Evolutionary conservation across 2,888 invertebrate species (phyloP).

Genomic region (Aleiodes alternator): DNA sequence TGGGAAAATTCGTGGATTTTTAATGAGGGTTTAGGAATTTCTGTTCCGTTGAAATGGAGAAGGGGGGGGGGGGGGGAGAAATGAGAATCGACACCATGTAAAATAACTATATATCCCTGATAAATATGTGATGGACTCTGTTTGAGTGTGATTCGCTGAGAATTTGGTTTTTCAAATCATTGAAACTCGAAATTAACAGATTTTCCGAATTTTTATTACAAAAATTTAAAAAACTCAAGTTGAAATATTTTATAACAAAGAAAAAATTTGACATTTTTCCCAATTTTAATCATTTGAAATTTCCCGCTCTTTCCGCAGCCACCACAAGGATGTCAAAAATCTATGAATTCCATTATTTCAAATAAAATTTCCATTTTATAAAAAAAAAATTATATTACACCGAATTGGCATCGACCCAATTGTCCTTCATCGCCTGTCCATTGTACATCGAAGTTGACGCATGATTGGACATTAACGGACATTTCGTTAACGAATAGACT

Average conservation of each 20-base stretch:
- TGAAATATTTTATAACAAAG: too few relatives aligned
- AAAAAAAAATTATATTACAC: too few relatives aligned
- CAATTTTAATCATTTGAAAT: too few relatives aligned
- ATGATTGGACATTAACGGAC: slow-evolving; percentile 31
- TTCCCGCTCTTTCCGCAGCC: too few relatives aligned
- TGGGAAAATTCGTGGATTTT: slow-evolving; percentile 36
- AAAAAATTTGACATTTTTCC: too few relatives aligned
- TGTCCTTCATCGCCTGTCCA: slow-evolving; percentile 19
- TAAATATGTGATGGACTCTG: slow-evolving; percentile 35
- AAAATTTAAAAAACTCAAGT: too few relatives aligned
- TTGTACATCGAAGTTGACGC: slow-evolving; percentile 7
- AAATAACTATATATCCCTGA: neutral
- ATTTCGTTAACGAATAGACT: slow-evolving; percentile 30
- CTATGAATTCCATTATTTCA: too few relatives aligned
- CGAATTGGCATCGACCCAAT: slow-evolving; percentile 14
- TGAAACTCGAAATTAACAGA: too few relatives aligned
- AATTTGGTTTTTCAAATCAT: too few relatives aligned
- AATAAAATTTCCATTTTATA: too few relatives aligned
- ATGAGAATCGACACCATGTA: slow-evolving; percentile 49
- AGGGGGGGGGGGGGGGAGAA: neutral
- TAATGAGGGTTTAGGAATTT: slow-evolving; percentile 24
- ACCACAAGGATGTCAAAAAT: too few relatives aligned
- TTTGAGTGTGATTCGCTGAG: slow-evolving; percentile 7
- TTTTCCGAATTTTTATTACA: too few relatives aligned
- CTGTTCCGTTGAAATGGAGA: slow-evolving; percentile 33